Evolutionary conservation across 2,797 vertebrate genomes (phyloP).

Genomic region (Lates japonicus): DNA sequence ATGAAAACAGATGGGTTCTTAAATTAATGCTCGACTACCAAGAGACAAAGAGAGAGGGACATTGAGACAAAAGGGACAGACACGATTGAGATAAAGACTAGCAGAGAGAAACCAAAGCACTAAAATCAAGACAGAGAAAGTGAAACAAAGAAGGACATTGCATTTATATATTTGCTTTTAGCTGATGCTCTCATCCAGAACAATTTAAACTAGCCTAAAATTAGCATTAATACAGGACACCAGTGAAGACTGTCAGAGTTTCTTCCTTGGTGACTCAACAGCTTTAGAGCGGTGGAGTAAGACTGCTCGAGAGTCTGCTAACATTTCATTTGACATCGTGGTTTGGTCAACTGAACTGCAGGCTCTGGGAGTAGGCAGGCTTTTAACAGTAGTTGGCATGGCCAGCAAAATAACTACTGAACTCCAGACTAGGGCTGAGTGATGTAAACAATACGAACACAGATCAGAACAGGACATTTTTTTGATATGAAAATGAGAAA

Average conservation of each 20-base stretch:
- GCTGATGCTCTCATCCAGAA: neutral
- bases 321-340: neutral
- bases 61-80: conserved; percentile 28
- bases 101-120: neutral
- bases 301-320: neutral
- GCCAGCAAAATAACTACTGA: neutral
- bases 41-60: conserved; percentile 23
- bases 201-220: neutral
- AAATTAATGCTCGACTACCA: conserved; percentile 39
- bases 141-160: conserved; percentile 1
- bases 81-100: conserved; percentile 21
- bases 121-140: conserved; percentile 2
- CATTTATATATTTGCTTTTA: conserved; percentile 20
- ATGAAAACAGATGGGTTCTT: conserved; percentile 65
- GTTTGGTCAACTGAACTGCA: conserved; percentile 6
- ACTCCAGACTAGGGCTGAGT: neutral
- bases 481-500: neutral
- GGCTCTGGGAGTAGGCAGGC: neutral
- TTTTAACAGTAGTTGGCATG: too few species aligned
- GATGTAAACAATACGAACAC: neutral
- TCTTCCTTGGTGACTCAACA: neutral
- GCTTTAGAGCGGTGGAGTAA: neutral
- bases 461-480: neutral
- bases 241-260: neutral
- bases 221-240: neutral